Base-by-base conservation (phyloP, 2,797 vertebrate species). In the Mormyrops boulengeri region DNA sequence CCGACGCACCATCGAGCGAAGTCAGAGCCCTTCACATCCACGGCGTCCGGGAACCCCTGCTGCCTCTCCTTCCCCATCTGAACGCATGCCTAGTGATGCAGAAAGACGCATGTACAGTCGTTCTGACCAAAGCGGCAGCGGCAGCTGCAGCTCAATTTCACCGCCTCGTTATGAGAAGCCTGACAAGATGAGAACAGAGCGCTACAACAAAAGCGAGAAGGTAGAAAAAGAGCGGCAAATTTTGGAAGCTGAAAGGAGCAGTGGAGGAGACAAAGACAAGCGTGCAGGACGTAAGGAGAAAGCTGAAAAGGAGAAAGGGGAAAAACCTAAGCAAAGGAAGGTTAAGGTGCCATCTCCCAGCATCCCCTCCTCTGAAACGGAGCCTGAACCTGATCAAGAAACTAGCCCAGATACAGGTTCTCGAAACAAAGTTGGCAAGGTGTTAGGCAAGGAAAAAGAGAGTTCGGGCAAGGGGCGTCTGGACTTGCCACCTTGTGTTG, bases 141-240 rank as follows among this genome's bases (percentile, higher is more conserved):
- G 97, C 3, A 99, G 99, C 92, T 99, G 98, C 89, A 99, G 98
- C 92, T 99, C 98, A 0, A 94, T 99, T 85, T 99, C 98, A 4
- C 98, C 99, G 7, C 96, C 97, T 0, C 97, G 97, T 60, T 99
- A 99, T 0, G 98, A 99, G 41, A 99, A 99, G 90, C 92, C 97
- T 0, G 98, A 99, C 90, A 99, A 99, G 93, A 92, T 95, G 44
- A 94, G 97, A 0, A 80, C 96, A 30, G 98, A 99, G 38, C 97
- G 96, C 86, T 96, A 96, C 0, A 8, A 96, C 9, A 99, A 99
- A 94, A 95, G 92, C 0, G 98, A 99, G 17, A 98, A 97, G 69
- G 66, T 92, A 0, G 98, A 99, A 53, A 98, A 98, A 49, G 97
- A 96, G 57, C 93, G 95, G 0, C 95, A 95, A 52, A 92, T 87